Conservation (phyloP, 2,888 invertebrate species). For the Orchesellides sinensis region DNA sequence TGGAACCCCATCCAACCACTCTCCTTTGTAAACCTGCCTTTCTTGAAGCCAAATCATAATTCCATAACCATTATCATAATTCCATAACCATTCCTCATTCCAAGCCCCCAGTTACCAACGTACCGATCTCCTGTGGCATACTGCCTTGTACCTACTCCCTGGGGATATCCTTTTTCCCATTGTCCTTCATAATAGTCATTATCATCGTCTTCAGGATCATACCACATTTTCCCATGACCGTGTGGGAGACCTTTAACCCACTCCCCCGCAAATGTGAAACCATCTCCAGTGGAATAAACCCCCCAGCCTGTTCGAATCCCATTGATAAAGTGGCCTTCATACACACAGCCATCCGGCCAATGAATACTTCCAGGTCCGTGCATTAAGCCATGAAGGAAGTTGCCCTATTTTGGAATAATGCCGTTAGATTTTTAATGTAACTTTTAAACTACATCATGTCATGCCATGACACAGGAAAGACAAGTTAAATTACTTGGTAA, state of each 20-base stretch:
- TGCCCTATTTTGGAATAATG: constrained; percentile 55
- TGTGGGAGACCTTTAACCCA: constrained; percentile 67
- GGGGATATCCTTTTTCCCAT: constrained; percentile 65
- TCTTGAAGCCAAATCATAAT: constrained; percentile 72
- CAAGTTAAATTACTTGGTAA: constrained; percentile 62
- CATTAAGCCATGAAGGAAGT: constrained; percentile 68
- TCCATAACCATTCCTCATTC: constrained; percentile 67
- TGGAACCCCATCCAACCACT: constrained; percentile 67
- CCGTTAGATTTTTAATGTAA: background rate
- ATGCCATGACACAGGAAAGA: no score
- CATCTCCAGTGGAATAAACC: constrained; percentile 65
- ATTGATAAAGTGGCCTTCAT: constrained; percentile 69
- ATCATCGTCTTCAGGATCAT: constrained; percentile 65
- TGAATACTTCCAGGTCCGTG: constrained; percentile 68
- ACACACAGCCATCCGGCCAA: constrained; percentile 68
- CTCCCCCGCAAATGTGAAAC: constrained; percentile 64
- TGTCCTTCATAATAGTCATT: constrained; percentile 72
- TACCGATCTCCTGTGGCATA: constrained; percentile 66
- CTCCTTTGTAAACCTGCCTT: constrained; percentile 71
- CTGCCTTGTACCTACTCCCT: constrained; percentile 66
- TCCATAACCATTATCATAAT: constrained; percentile 72
- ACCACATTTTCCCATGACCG: constrained; percentile 73
- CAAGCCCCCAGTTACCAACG: constrained; percentile 68
- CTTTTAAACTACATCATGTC: no score
- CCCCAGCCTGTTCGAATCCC: constrained; percentile 68